Percentiles rank a stretch among this genome's conserved stretches.
Conservation (phyloP, 2,797 vertebrate species). For the Scyliorhinus canicula region DNA sequence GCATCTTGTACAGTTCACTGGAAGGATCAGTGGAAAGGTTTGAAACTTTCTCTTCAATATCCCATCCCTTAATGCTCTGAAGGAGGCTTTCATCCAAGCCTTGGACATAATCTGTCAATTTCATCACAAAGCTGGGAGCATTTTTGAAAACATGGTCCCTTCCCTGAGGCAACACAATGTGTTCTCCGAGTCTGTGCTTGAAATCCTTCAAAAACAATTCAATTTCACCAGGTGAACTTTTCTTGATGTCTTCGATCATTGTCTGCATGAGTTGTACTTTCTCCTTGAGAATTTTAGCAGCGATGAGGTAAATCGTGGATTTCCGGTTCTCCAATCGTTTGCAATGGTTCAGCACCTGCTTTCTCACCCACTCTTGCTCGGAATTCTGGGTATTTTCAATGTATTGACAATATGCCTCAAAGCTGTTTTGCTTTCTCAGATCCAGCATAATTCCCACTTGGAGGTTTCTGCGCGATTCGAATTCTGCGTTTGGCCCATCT, state of each 20-base stretch:
- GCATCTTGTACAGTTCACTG: background rate
- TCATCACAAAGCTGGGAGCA: background rate
- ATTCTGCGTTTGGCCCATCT: no score
- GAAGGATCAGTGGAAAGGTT: background rate
- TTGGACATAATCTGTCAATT: background rate
- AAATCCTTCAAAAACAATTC: background rate
- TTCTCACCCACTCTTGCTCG: background rate
- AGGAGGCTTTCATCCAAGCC: background rate
- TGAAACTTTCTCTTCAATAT: background rate
- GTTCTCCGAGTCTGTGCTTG: background rate
- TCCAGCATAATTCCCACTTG: no score
- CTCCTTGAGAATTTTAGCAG: background rate
- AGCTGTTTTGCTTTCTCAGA: background rate
- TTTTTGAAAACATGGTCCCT: background rate
- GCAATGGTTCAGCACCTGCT: background rate
- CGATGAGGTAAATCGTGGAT: background rate
- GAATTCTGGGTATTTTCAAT: background rate
- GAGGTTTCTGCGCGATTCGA: no score
- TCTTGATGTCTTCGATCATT: background rate
- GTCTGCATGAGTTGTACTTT: background rate
- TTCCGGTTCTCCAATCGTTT: background rate
- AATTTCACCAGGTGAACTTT: background rate
- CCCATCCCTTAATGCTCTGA: background rate
- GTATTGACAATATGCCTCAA: background rate
- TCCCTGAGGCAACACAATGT: background rate